Base-by-base conservation (phyloP, 1,140 invertebrate species). In the Hermetia illucens region DNA sequence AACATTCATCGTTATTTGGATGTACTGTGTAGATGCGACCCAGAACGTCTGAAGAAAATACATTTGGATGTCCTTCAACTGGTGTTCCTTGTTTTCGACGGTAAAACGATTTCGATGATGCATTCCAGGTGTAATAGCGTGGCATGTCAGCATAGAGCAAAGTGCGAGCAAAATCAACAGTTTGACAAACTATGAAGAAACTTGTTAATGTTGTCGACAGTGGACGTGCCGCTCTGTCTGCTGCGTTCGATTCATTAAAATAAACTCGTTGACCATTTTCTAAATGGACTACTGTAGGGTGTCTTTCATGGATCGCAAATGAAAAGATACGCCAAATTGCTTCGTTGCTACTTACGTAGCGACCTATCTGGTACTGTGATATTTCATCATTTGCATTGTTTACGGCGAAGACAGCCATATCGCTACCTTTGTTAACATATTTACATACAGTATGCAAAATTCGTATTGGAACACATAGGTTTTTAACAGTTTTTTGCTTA, bases 281-380 rank as follows among this genome's bases (percentile, higher is more conserved):
- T 19, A 65, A 43, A 40, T 60, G 52, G 5, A 52, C 34, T 29
- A 60, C 56, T 17, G 62, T 39, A 22, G 63, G 59, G 45, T 47
- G 40, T 36, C 52, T 42, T 34, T 62, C 50, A 40, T 61, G 51
- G 19, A 62, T 50, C 10, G 42, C 33, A 44, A 62, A 63, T 34
- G 25, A 42, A 9, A 54, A 49, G 15, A 63, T 52, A 34, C 59
- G 44, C 58, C 62, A 66, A 38, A 60, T 41, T 22, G 64, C 57
- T 56, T 70, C 61, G 43, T 55, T 53, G 22, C 53, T 55, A 34
- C 51, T 60, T 13, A 69, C 49, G 47, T 68, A 67, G 19, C 64
- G 19, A 6, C 58, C 61, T 34, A 53, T 41, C 48, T 65, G 52
- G 12, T 33, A 43, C 12, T 40, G 25, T n/a, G 16, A 25, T n/a